Evolutionary conservation across 2,888 invertebrate species (phyloP), one percentile per base, ranked within the genome.

Genomic region (Lasioglossum calceatum): DNA sequence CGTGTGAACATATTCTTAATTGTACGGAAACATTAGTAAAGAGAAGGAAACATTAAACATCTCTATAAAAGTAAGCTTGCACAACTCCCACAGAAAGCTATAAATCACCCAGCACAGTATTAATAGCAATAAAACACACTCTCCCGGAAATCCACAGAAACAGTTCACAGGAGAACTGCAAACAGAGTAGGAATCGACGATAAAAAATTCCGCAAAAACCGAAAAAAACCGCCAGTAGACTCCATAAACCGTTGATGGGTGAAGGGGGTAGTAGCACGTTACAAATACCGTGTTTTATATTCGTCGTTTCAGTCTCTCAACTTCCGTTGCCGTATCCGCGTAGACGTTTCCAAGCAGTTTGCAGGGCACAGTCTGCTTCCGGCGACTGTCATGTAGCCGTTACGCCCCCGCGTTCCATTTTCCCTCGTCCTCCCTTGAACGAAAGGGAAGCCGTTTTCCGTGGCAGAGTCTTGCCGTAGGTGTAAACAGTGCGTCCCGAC

Each of bases 251-350:
- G 84, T 54, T 44, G 42, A 70, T 67, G 54, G 64, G 77, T 39
- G n/a, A n/a, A 50, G 54, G 64, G 47, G 58, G 12, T 27, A 58
- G 72, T 32, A 16, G 50, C 27, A 27, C 67, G 74, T 54, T 67
- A 70, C 67, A 70, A 78, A 81, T 54, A 64, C 64, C 67, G 79
- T 50, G 73, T 44, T 89, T 90, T 86, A 89, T 82, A 84, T 50
- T 81, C 80, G 74, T 72, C 84, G 80, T 85, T 88, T 86, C 76
- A 85, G 75, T 75, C 54, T 27, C 77, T 64, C n/a, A n/a, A 23
- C 75, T 76, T 80, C 84, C 76, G 77, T 42, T n/a, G 23, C 32
- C 19, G 39, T 61, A 64, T 79, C 54, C 64, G 75, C 42, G 44
- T 64, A 54, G 71, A 79, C 36, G 39, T 75, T 76, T 16, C 36